Percentiles rank a stretch among this genome's conserved stretches.
These are phyloP conservation scores for Limosa lapponica DNA, from an alignment of 2,797 vertebrate genomes.

Conservation along the genomic window DNA sequence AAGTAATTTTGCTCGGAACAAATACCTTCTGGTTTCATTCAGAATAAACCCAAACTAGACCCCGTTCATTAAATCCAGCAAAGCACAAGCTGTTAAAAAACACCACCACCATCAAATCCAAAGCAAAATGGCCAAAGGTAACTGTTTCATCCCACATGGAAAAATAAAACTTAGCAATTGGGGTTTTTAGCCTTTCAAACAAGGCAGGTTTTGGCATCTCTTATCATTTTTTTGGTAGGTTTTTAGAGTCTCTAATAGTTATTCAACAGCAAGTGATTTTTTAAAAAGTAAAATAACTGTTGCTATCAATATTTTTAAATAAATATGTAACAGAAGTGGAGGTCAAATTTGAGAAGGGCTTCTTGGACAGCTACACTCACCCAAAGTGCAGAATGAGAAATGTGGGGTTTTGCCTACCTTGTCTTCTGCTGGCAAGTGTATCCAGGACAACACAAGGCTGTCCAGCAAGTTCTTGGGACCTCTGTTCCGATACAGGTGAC, in stretches of 20 bases:
- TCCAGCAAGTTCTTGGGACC: background rate
- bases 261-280: background rate
- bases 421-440: background rate
- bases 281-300: background rate
- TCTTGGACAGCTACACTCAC: background rate
- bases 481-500: background rate
- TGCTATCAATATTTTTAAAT: background rate
- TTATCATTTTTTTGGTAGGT: background rate
- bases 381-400: background rate
- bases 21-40: slow-evolving; percentile 26
- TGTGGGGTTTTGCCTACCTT: background rate
- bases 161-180: background rate
- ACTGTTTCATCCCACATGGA: background rate
- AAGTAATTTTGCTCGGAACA: background rate
- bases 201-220: background rate
- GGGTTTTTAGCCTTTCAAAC: background rate
- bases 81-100: background rate
- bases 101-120: background rate
- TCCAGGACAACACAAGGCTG: background rate
- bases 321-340: background rate
- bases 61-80: background rate
- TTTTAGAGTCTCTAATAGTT: background rate
- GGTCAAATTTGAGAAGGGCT: background rate
- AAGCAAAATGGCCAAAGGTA: background rate
- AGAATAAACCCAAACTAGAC: background rate